Conservation (phyloP, 1,140 invertebrate genomes). For the Cephus cinctus region DNA sequence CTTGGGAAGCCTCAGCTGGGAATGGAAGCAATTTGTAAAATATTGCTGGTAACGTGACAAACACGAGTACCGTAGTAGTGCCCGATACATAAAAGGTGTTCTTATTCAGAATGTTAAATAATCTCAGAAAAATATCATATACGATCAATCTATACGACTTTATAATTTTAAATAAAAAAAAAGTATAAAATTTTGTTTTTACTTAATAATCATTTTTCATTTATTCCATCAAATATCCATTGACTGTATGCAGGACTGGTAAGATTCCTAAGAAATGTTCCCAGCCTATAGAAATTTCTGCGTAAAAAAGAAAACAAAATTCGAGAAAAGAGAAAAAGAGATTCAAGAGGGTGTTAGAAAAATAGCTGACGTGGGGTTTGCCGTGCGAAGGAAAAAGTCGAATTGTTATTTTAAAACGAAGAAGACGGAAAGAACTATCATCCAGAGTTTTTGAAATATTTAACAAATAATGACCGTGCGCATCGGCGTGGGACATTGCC, state of each 20-base stretch:
- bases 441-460: slow-evolving; percentile 6
- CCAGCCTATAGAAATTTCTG: too few species aligned
- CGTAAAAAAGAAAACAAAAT: neutral
- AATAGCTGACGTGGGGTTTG: neutral
- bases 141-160: too few species aligned
- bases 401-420: slow-evolving; percentile 10
- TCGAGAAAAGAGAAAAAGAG: neutral
- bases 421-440: slow-evolving; percentile 3
- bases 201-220: too few species aligned
- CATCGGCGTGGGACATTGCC: neutral
- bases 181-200: too few species aligned
- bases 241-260: neutral
- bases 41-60: slow-evolving; percentile 28
- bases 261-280: slow-evolving; percentile 6
- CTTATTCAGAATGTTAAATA: neutral
- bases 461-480: slow-evolving; percentile 11
- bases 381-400: slow-evolving; percentile 3
- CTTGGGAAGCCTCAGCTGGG: neutral
- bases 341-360: slow-evolving; percentile 6
- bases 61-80: slow-evolving; percentile 6
- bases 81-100: neutral
- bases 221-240: neutral
- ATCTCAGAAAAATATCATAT: neutral
- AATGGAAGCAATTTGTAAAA: slow-evolving; percentile 38
- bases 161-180: too few species aligned